Conservation (phyloP, 2,113 vertebrate species). For the Cryptomyrus ogoouensis region DNA sequence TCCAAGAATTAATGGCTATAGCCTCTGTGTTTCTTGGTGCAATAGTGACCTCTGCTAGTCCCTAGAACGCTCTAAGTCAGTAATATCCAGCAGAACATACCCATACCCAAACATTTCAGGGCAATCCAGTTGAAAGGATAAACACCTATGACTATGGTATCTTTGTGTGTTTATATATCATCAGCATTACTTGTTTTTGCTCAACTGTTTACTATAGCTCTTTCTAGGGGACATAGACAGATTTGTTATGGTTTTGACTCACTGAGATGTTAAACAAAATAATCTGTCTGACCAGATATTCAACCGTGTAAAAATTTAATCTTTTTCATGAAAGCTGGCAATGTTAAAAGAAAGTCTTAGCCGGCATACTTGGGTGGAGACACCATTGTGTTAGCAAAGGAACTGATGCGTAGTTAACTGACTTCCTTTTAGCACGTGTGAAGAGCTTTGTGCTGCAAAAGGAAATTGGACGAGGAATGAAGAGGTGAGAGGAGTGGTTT, state of each 20-base stretch:
- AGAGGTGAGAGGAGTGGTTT: conserved; percentile 17
- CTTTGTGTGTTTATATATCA: conserved; percentile 44
- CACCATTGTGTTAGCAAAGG: conserved; percentile 32
- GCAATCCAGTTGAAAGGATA: conserved; percentile 3
- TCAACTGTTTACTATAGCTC: conserved; percentile 30
- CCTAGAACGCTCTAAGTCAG: conserved; percentile 8
- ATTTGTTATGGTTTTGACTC: conserved; percentile 21
- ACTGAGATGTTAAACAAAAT: conserved; percentile 20
- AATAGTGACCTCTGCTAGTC: conserved; percentile 22
- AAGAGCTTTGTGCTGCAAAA: conserved; percentile 19
- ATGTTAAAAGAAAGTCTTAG: conserved; percentile 21
- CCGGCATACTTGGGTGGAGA: conserved; percentile 25
- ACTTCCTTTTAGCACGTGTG: conserved; percentile 28
- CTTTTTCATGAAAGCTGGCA: conserved; percentile 21
- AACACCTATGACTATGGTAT: conserved; percentile 16
- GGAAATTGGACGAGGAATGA: background rate
- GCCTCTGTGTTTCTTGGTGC: background rate
- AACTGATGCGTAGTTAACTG: conserved; percentile 21
- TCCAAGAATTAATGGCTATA: background rate
- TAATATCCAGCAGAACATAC: background rate
- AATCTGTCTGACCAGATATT: conserved; percentile 17
- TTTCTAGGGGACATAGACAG: background rate
- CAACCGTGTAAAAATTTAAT: conserved; percentile 18
- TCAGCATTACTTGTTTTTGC: conserved; percentile 12
- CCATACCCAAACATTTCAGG: background rate